These are phyloP conservation scores for Elachura formosa DNA, from an alignment of 2,113 vertebrate genomes.

Conservation along the genomic window DNA sequence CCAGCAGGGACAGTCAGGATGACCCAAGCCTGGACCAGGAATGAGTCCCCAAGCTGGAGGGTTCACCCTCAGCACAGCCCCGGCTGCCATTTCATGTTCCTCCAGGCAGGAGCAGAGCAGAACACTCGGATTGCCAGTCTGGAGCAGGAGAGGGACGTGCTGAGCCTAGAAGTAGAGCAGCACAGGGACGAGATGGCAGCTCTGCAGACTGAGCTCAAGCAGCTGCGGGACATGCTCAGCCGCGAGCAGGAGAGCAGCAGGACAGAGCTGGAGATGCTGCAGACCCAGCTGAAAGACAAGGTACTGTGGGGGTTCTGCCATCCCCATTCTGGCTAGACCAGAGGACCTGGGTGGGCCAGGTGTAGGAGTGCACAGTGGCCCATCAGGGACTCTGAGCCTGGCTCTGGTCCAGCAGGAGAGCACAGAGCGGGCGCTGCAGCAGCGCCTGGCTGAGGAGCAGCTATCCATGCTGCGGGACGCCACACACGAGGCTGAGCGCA, in stretches of 20 bases:
- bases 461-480: slow-evolving; percentile 74
- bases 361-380: accelerated
- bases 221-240: slow-evolving; percentile 67
- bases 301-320: neutral
- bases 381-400: accelerated
- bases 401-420: slow-evolving; percentile 72
- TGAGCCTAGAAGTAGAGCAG: slow-evolving; percentile 58
- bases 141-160: slow-evolving; percentile 73
- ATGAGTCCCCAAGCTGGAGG: neutral
- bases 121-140: slow-evolving; percentile 60
- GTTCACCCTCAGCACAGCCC: accelerated
- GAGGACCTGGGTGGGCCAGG: accelerated
- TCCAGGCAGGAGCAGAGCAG: slow-evolving; percentile 71
- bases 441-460: slow-evolving; percentile 71
- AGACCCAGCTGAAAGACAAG: slow-evolving; percentile 80
- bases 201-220: slow-evolving; percentile 71
- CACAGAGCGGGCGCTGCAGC: slow-evolving; percentile 66
- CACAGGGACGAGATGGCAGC: slow-evolving; percentile 65
- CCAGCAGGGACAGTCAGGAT: accelerated
- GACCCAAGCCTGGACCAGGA: neutral
- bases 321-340: neutral
- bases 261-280: slow-evolving; percentile 72
- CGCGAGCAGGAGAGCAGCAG: slow-evolving; percentile 71
- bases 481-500: slow-evolving; percentile 73
- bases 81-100: accelerated